Conservation (phyloP, 2,797 vertebrate genomes). For the Brachymystax lenok region DNA sequence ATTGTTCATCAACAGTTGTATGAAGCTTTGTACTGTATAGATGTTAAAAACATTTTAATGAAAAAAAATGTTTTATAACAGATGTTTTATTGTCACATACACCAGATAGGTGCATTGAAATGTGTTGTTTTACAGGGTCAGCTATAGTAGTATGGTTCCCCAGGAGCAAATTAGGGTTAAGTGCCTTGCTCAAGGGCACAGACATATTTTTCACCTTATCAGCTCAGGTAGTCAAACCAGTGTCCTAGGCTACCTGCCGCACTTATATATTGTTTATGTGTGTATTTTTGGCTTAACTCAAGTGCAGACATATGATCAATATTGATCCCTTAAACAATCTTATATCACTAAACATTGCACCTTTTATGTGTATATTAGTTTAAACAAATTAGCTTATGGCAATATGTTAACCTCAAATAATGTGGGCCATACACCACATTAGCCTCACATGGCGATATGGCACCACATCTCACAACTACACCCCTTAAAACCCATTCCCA, state of each 20-base stretch:
- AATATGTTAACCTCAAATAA: background rate
- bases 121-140: too few species aligned
- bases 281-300: background rate
- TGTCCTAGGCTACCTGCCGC: too few species aligned
- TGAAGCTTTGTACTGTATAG: background rate
- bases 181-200: too few species aligned
- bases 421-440: background rate
- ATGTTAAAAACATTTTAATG: background rate
- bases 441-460: background rate
- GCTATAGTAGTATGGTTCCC: too few species aligned
- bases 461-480: background rate
- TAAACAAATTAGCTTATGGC: background rate
- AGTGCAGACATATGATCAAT: slow-evolving; percentile 21
- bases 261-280: background rate
- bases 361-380: slow-evolving; percentile 4
- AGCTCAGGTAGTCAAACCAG: too few species aligned
- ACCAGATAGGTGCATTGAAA: too few species aligned
- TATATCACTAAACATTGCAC: background rate
- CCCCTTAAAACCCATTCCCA: slow-evolving; percentile 42
- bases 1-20: too few species aligned
- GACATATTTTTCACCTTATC: too few species aligned
- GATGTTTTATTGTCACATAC: too few species aligned
- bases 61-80: background rate
- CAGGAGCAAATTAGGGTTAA: too few species aligned
- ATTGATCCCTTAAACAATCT: slow-evolving; percentile 9